phyloP scores from a whole-genome alignment of 2,888 invertebrate genomes.

The Apodemia duryi region DNA sequence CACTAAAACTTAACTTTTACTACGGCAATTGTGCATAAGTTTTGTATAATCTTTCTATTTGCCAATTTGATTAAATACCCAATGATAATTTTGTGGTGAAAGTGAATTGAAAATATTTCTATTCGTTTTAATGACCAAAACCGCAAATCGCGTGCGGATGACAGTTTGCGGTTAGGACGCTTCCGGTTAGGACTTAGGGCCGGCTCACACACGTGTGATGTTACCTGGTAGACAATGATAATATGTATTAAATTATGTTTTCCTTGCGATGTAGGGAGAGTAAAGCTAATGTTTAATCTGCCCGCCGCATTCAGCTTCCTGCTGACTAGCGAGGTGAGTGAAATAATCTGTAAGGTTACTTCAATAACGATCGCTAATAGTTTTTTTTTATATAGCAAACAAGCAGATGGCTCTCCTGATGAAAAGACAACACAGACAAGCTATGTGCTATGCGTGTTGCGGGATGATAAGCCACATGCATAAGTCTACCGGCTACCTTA shows the following conservation, averaged over 20 bases:
- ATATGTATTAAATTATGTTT: not conserved
- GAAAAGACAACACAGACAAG: too few relatives aligned
- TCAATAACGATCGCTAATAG: too few relatives aligned
- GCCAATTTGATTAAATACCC: constrained; percentile 2
- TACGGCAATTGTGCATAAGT: not conserved
- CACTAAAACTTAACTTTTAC: constrained; percentile 2
- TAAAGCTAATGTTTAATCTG: too few relatives aligned
- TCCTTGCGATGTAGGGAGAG: too few relatives aligned
- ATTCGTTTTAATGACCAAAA: constrained; percentile 1
- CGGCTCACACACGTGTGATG: not conserved
- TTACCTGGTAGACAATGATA: not conserved
- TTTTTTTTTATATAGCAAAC: too few relatives aligned
- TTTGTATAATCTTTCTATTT: constrained; percentile 12
- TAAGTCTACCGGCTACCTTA: too few relatives aligned
- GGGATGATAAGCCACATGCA: too few relatives aligned
- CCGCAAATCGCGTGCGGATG: constrained; percentile 9
- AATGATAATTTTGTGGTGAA: constrained; percentile 1
- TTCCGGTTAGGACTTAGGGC: constrained; percentile 9
- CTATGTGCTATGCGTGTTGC: too few relatives aligned
- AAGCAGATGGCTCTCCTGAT: too few relatives aligned
- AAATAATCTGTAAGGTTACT: too few relatives aligned
- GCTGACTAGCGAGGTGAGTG: too few relatives aligned
- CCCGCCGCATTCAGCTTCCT: too few relatives aligned
- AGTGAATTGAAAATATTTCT: not conserved
- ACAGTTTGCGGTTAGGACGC: not conserved